Evolutionary conservation across 2,888 invertebrate species (phyloP), one percentile per base, ranked within the genome.

Genomic region (Metellina segmentata): DNA sequence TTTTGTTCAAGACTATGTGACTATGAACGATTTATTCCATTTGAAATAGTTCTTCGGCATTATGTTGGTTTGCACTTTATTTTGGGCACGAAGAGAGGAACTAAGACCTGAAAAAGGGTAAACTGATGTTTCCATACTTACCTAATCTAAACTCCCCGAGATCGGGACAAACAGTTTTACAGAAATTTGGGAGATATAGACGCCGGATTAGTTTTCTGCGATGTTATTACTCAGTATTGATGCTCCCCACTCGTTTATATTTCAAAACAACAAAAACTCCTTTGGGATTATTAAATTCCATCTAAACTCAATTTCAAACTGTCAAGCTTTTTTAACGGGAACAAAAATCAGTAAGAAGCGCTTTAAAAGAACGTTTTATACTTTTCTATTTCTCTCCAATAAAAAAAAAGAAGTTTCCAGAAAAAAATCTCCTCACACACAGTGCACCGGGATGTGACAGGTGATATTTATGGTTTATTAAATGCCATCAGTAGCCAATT

Each of bases 401-500:
- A 81, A 34, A 69, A n/a, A n/a, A 61, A 81, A 61, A 77, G 16
- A 16, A 49, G 48, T 82, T 19, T 11, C 16, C 20, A 75, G 51
- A 75, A 75, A 49, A 75, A 75, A 75, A 75, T 77, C 51, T 81
- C 5, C 16, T 16, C 13, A 19, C 7, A 13, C 85, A 19, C 34
- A 19, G 70, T 34, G 74, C 61, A 81, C 20, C 74, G 88, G 88
- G 16, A 88, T 70, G 49, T 88, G 88, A 88, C 88, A 88, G 74
- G 74, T 69, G 75, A 81, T 88, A 88, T 88, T 88, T 88, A 88
- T 81, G 81, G 20, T 81, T 88, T 74, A 69, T 75, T 74, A 52
- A 88, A 52, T 74, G 88, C 81, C 81, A 81, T 75, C 88, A 75
- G 69, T 88, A 74, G 74, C 48, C 81, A 81, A 88, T 81, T 88